Evolutionary conservation across 2,113 vertebrate species (phyloP).

Genomic region (Podarcis cretensis): DNA sequence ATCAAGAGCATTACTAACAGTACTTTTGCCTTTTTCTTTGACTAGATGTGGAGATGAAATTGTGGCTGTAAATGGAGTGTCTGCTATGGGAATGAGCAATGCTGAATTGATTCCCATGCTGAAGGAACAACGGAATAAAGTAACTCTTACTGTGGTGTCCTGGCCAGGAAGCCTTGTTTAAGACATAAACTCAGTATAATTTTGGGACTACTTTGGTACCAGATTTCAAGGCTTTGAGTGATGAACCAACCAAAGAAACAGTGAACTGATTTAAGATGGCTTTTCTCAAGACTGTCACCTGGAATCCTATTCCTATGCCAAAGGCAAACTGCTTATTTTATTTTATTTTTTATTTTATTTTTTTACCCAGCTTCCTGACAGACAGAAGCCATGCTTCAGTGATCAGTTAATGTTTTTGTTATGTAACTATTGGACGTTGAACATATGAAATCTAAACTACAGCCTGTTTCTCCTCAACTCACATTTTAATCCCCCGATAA

Average conservation of each 20-base stretch:
- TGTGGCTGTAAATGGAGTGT: conserved; percentile 90
- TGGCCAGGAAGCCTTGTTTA: conserved; percentile 91
- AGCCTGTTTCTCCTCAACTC: background rate
- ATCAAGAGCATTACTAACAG: background rate
- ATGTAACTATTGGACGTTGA: background rate
- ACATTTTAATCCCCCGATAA: background rate
- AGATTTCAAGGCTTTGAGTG: background rate
- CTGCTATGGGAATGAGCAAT: conserved; percentile 92
- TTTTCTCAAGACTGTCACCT: background rate
- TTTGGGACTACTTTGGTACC: background rate
- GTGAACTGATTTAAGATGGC: background rate
- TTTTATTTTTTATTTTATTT: background rate
- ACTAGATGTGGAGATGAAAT: conserved; percentile 92
- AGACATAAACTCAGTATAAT: background rate
- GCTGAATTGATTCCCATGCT: conserved; percentile 90
- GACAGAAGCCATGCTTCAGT: background rate
- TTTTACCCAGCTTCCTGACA: background rate
- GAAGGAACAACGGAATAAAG: conserved; percentile 91
- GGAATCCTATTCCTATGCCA: background rate
- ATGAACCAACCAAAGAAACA: accelerated
- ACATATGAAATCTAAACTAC: background rate
- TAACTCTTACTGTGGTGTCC: conserved; percentile 90
- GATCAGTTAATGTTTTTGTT: conserved; percentile 1
- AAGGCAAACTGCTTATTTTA: background rate
- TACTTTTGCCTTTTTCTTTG: conserved; percentile 7